Base-by-base conservation (phyloP, 2,888 invertebrate species). In the Rugalucina vietnamica region DNA sequence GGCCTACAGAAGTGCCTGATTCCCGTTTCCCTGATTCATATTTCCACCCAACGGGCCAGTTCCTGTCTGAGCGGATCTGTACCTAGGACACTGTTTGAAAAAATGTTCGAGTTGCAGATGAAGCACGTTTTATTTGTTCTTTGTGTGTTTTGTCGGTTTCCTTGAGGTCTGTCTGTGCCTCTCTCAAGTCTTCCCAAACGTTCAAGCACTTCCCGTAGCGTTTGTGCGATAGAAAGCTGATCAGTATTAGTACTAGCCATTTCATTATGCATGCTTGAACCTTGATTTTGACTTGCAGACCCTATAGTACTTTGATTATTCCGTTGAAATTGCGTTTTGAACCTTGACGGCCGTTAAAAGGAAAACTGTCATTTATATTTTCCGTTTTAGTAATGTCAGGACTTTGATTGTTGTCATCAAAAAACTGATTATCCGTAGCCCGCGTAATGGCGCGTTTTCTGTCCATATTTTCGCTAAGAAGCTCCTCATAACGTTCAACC, bases 1-100 rank as follows among this genome's bases (percentile, higher is more conserved):
- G 81, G 71, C 76, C 76, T 81, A 81, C 34, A 32, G 75, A 75
- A 36, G 50, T 57, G 80, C 75, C 80, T 49, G 72, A 1, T 79
- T 37, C 32, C 32, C 32, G 72, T 79, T 79, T 79, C 24, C 79
- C 79, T 29, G 60, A 54, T 57, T n/a, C 0, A 10, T 18, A 50
- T 54, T 8, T 14, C n/a, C 12, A 4, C 4, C 54, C 4, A 29
- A 29, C 3, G 24, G 60, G 29, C 27, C 29, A 27, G 60, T 5
- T 5, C 4, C 60, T 2, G 60, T 21, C 29, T 60, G 60, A 18
- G 60, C 60, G 29, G 60, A 5, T 29, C 60, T 60, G 29, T 27
- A 60, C 21, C 21, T 49, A 1, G 73, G 79, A 74, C 79, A 79
- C 0, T 74, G 27, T 10, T 74, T 60, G 36, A 65, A 39, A 49